Evolutionary conservation across 2,797 vertebrate species (phyloP), one percentile per base, ranked within the genome.

Genomic region (Mareca strepera): DNA sequence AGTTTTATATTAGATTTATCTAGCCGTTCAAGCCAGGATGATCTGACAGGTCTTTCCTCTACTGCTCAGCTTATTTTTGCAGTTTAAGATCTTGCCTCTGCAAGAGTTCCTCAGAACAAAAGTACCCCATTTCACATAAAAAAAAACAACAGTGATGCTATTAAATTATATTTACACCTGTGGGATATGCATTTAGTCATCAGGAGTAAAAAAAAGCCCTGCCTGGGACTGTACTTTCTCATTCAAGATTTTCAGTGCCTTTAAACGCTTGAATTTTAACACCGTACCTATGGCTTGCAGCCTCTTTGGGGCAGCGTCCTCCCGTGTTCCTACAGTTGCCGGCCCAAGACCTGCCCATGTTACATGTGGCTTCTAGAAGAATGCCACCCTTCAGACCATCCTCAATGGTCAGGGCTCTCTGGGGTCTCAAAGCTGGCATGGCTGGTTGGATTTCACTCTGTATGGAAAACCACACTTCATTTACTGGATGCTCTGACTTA

Each of bases 321-420:
- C 43, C 46, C 21, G 37, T 1, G 1, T 25, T 52, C 60, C 44
- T 44, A 31, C 35, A 52, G n/a, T 28, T 39, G 26, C 33, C 4
- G 15, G 64, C 29, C n/a, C 37, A 37, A 76, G 46, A 41, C 50
- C 62, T 69, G 43, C 8, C 55, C 8, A 1, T 20, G 28, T 35
- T 5, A 12, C 0, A 0, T 2, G 5, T n/a, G 6, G 26, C 37
- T 62, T 48, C 53, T 17, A 16, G 50, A 18, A 73, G 9, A 35
- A 17, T 0, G 7, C 2, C 22, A 18, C 10, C 69, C 52, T 72
- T 41, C 43, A 78, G 20, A 43, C 1, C 50, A 21, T 12, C 37
- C 50, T 73, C 50, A 23, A 31, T 23, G 12, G 64, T 39, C 60
- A 25, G 39, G 67, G 25, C 29, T 22, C 43, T 68, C 7, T 31